Conservation (phyloP, 2,113 vertebrate species). For the Siniperca knerii region DNA sequence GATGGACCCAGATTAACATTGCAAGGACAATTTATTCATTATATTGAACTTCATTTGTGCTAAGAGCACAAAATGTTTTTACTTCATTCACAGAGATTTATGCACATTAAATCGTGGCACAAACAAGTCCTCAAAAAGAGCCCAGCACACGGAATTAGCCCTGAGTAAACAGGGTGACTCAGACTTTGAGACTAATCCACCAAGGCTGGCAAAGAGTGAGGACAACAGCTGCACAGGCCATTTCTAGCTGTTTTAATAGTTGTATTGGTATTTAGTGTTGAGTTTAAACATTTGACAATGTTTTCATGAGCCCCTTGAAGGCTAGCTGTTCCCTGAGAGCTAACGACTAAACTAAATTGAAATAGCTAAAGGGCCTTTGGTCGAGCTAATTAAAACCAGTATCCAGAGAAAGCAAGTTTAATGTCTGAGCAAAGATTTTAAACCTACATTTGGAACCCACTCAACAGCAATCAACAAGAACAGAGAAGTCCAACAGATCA, state of each 20-base stretch:
- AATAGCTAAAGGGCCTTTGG: slow-evolving; percentile 1
- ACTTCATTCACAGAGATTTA: background rate
- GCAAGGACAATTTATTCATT: slow-evolving; percentile 19
- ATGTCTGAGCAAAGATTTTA: background rate
- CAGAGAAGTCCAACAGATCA: background rate
- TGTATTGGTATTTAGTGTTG: background rate
- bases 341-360: background rate
- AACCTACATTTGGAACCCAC: background rate
- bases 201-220: background rate
- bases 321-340: background rate
- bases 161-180: slow-evolving; percentile 8
- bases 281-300: background rate
- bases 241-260: background rate
- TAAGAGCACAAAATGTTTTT: background rate
- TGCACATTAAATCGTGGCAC: slow-evolving; percentile 1
- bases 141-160: slow-evolving; percentile 8
- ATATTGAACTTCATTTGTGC: background rate
- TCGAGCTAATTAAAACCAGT: background rate
- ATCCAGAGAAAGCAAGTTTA: background rate
- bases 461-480: background rate
- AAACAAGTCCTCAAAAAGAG: slow-evolving; percentile 23
- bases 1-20: background rate
- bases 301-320: slow-evolving; percentile 11
- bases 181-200: slow-evolving; percentile 39
- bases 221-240: background rate